A percentile compares a stretch with the other conserved stretches of the same genome.
Conservation (phyloP, 2,888 invertebrate genomes). For the Furcula furcula region DNA sequence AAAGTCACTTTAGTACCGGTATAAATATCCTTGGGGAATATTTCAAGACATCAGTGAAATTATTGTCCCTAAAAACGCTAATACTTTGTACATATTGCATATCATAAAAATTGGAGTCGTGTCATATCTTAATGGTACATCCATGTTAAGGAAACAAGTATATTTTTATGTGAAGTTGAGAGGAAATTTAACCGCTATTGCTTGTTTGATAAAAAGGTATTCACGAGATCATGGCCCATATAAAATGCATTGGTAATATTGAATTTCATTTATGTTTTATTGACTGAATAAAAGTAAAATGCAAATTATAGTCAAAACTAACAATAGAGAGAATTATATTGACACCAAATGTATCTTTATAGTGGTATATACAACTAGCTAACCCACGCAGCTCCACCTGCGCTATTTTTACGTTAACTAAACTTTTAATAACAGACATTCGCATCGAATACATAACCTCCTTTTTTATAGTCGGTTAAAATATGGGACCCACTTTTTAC, state of each 20-base stretch:
- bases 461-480: too few species aligned
- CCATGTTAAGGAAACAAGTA: conserved; percentile 64
- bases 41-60: conserved; percentile 18
- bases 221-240: conserved; percentile 24
- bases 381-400: too few species aligned
- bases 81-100: conserved; percentile 38
- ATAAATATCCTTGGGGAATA: neutral
- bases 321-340: too few species aligned
- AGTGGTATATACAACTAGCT: too few species aligned
- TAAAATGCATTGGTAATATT: conserved; percentile 32
- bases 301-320: too few species aligned
- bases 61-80: conserved; percentile 22
- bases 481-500: too few species aligned
- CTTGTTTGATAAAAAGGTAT: conserved; percentile 31
- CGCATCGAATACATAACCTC: too few species aligned
- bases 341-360: too few species aligned
- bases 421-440: too few species aligned
- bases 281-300: too few species aligned
- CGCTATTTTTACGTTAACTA: too few species aligned
- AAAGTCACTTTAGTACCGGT: too few species aligned
- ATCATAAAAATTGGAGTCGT: conserved; percentile 55
- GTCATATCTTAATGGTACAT: conserved; percentile 41
- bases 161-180: conserved; percentile 49
- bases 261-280: conserved; percentile 27
- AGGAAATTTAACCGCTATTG: conserved; percentile 58